Evolutionary conservation across 2,113 vertebrate genomes (phyloP), one percentile per base, ranked within the genome.

Genomic region (Grammomys dolichurus): DNA sequence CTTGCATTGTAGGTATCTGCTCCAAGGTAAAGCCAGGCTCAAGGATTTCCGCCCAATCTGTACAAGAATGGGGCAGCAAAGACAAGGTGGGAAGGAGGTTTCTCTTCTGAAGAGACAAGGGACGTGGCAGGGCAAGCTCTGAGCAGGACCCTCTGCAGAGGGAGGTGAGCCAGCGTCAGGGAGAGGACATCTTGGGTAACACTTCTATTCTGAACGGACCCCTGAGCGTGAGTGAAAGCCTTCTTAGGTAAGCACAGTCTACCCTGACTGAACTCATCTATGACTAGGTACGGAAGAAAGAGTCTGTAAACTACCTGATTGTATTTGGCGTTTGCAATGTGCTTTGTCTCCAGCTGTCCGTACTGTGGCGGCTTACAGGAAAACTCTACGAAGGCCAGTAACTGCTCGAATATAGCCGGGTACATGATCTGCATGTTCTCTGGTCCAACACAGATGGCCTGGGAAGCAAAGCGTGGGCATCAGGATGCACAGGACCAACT

Each of bases 351-450:
- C 98, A 99, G 98, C 95, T 99, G 99, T 98, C 99, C 99, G 87
- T 99, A 99, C 97, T 99, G 99, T 70, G 99, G 99, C 95, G 99
- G 99, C 97, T 99, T 99, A 98, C 99, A 99, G 97, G 99, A 99
- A 97, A 99, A 99, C 98, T 99, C 99, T 89, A 99, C 99, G 97
- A 99, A 99, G 95, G 99, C 99, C 96, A 99, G 98, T 76, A 99
- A 99, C 97, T 99, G 99, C 97, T 99, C 98, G 63, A 99, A 99
- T 98, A 99, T 99, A 97, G 99, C 99, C 56, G 99, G 99, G 98
- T 99, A 99, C 99, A 99, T 99, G 98, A 99, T 99, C 98, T 99
- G 99, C 99, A 99, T 99, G 96, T 98, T 99, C 99, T 99, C 99
- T 11, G 99, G 99, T 95, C 99, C 99, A 95, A 99, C 98, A 96